These are phyloP conservation scores for Prionailurus bengalensis DNA, from an alignment of 2,113 vertebrate species.

Conservation along the genomic window DNA sequence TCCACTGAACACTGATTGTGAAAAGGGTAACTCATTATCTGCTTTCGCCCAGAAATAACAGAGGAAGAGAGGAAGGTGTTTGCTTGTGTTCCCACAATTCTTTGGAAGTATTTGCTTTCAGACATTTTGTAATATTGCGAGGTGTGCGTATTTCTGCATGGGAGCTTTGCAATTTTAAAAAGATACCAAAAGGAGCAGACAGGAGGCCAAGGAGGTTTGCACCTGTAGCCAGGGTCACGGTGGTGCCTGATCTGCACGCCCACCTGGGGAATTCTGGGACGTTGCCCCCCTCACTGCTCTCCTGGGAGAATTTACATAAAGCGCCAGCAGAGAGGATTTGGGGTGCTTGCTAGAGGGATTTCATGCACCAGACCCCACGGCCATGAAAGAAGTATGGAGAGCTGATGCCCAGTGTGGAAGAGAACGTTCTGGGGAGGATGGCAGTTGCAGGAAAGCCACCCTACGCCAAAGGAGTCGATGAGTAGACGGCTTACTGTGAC, in stretches of 20 bases:
- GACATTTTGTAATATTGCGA: conserved; percentile 77
- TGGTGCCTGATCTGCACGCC: neutral
- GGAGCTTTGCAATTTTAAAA: conserved; percentile 71
- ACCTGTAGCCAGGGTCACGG: neutral
- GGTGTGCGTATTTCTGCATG: conserved; percentile 59
- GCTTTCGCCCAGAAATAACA: conserved; percentile 72
- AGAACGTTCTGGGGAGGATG: neutral
- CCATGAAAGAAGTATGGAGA: neutral
- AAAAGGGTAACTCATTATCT: conserved; percentile 81
- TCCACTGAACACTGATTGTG: conserved; percentile 75
- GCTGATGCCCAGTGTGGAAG: neutral
- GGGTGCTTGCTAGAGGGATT: neutral
- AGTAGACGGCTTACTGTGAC: neutral
- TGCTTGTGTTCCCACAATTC: conserved; percentile 74
- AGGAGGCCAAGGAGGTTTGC: conserved; percentile 24
- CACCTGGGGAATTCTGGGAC: neutral
- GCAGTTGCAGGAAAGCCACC: neutral
- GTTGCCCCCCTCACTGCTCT: neutral
- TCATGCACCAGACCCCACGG: neutral
- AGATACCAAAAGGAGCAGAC: conserved; percentile 53
- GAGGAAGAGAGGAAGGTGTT: conserved; percentile 72
- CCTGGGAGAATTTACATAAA: neutral
- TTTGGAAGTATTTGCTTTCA: conserved; percentile 81
- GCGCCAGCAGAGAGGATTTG: neutral
- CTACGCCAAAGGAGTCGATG: neutral